Conservation (phyloP, 92 coral and sea anemone genomes). For the Umimayanthus chanpuru region DNA sequence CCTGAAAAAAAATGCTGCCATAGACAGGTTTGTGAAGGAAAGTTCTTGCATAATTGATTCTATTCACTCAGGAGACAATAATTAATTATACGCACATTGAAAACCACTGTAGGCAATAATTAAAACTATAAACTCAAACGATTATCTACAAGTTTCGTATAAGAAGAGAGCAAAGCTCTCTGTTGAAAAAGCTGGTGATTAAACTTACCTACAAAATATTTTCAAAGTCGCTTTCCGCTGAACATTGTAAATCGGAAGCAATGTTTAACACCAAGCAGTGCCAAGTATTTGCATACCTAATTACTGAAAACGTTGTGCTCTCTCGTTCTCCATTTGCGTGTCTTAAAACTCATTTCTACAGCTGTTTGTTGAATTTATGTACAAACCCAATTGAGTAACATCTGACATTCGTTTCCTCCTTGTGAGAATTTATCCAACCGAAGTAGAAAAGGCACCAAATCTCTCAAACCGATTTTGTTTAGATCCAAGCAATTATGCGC, state of each 20-base stretch:
- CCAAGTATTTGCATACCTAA: not conserved
- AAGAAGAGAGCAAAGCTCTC: not conserved
- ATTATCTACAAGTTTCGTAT: not conserved
- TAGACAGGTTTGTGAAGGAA: not conserved
- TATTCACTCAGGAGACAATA: not conserved
- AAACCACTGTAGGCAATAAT: no score
- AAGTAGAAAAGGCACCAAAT: not conserved
- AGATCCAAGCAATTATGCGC: not conserved
- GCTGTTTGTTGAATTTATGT: not conserved
- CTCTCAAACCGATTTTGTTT: not conserved
- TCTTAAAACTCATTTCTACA: not conserved
- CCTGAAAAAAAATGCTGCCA: not conserved
- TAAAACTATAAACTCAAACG: not conserved
- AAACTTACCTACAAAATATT: slow-evolving; percentile 8
- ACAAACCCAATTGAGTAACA: not conserved
- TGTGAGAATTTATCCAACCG: not conserved
- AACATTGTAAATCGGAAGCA: not conserved
- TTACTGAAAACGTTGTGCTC: slow-evolving; percentile 10
- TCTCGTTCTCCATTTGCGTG: slow-evolving; percentile 6
- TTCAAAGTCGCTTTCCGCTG: not conserved
- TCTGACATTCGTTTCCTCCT: not conserved
- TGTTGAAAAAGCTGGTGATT: not conserved
- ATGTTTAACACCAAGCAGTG: not conserved
- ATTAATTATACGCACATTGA: not conserved
- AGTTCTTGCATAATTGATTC: not conserved